Evolutionary conservation across 1,140 invertebrate species (phyloP), one percentile per base, ranked within the genome.

Genomic region (Apocrypta bakeri): DNA sequence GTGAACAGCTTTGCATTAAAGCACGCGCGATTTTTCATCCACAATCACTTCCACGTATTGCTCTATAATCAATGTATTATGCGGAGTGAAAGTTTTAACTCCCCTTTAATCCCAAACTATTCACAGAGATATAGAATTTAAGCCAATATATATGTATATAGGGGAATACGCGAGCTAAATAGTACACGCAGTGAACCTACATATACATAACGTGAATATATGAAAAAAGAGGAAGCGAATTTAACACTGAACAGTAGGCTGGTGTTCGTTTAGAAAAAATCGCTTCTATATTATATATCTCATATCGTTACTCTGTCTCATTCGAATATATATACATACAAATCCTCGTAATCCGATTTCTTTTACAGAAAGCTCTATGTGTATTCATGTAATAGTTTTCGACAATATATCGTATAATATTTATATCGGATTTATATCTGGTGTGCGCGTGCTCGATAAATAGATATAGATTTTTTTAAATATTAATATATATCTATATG

Each of bases 221-320:
- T 84, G 61, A 72, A 86, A n/a, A 87, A 86, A 85, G 86, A 87
- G 75, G 84, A 89, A 88, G 88, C 87, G 82, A 85, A 87, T 86
- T 86, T 79, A 88, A 89, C 88, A 90, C 84, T 83, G 79, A 88
- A 87, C 86, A 86, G 85, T 37, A 37, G 33, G 85, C 85, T 61
- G 85, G 83, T 85, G 86, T 79, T 75, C 85, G 56, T 85, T 72
- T 75, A 42, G 40, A 11, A 42, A 42, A 42, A 42, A 37, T 37
- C 9, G 9, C 33, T 37, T 9, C 33, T 37, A 37, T 9, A 37
- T 37, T 9, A 37, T 37, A 37, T n/a, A 37, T 37, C 9, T 9
- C 9, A 37, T 37, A 37, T 37, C 33, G 33, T 37, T 37, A 37
- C 9, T 37, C 33, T 37, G 33, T 9, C 33, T 37, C 33, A 37